These are phyloP conservation scores for Eubasilissa regina DNA, from an alignment of 1,140 invertebrate species.

Conservation along the genomic window DNA sequence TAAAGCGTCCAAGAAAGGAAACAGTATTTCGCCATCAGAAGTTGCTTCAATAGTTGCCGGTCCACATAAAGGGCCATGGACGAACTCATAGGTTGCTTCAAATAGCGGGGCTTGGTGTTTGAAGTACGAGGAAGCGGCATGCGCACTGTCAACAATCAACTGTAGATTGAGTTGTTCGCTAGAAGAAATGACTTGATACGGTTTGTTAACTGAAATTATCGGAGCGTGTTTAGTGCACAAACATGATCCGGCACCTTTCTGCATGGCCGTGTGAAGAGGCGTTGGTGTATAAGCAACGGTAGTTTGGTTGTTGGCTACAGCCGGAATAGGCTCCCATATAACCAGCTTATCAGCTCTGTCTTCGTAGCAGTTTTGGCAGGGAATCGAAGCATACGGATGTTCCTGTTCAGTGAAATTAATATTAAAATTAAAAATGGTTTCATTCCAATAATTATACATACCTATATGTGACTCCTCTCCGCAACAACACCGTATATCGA, in stretches of 20 bases:
- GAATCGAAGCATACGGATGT: constrained; percentile 83
- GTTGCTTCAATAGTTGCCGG: constrained; percentile 83
- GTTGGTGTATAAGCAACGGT: constrained; percentile 66
- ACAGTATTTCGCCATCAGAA: constrained; percentile 87
- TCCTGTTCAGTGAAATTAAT: constrained; percentile 69
- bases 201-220: constrained; percentile 71
- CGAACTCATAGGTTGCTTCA: constrained; percentile 88
- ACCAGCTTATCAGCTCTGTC: constrained; percentile 88
- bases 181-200: constrained; percentile 80
- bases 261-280: constrained; percentile 72
- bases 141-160: constrained; percentile 84
- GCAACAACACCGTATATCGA: too few relatives aligned
- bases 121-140: constrained; percentile 89
- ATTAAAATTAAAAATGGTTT: background rate
- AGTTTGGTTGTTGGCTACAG: constrained; percentile 65
- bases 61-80: constrained; percentile 90
- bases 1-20: constrained; percentile 87
- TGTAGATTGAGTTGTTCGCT: constrained; percentile 85
- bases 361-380: constrained; percentile 87
- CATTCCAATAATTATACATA: background rate
- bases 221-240: constrained; percentile 77
- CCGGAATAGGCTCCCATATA: constrained; percentile 79
- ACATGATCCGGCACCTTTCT: constrained; percentile 74
- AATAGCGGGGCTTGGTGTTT: constrained; percentile 87
- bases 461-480: background rate